Evolutionary conservation across 2,113 vertebrate species (phyloP).

Genomic region (Hippoglossus stenolepis): DNA sequence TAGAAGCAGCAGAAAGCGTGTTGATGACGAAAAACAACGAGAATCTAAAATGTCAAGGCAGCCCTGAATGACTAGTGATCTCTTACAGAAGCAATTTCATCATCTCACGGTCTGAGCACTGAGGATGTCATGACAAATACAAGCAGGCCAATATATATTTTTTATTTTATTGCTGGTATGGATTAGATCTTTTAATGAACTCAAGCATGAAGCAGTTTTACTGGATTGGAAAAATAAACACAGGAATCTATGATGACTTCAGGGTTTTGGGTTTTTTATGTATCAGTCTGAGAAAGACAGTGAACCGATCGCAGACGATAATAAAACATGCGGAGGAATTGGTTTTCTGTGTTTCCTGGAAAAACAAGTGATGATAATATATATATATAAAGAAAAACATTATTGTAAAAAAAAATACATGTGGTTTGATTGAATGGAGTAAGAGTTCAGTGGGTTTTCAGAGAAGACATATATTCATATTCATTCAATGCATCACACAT

Average conservation of each 20-base stretch:
- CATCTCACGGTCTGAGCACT: neutral
- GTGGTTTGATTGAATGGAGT: neutral
- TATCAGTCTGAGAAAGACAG: neutral
- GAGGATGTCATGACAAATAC: conserved; percentile 33
- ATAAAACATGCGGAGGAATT: neutral
- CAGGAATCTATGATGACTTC: neutral
- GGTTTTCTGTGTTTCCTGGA: neutral
- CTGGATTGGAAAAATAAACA: conserved; percentile 7
- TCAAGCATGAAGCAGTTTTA: neutral
- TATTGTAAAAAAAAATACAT: too few relatives aligned
- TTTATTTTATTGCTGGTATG: neutral
- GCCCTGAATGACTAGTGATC: neutral
- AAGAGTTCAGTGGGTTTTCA: neutral
- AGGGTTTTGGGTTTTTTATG: neutral
- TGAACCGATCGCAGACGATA: neutral
- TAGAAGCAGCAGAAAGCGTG: neutral
- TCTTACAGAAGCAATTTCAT: conserved; percentile 19
- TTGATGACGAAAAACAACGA: neutral
- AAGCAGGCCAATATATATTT: neutral
- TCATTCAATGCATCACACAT: too few relatives aligned
- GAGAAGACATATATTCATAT: neutral
- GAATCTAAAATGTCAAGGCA: conserved; percentile 13
- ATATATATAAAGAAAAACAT: neutral
- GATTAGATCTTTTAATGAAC: conserved; percentile 17
- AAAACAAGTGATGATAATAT: neutral